These are phyloP conservation scores for Ophonus ardosiacus DNA, from an alignment of 2,888 invertebrate genomes.

Conservation along the genomic window DNA sequence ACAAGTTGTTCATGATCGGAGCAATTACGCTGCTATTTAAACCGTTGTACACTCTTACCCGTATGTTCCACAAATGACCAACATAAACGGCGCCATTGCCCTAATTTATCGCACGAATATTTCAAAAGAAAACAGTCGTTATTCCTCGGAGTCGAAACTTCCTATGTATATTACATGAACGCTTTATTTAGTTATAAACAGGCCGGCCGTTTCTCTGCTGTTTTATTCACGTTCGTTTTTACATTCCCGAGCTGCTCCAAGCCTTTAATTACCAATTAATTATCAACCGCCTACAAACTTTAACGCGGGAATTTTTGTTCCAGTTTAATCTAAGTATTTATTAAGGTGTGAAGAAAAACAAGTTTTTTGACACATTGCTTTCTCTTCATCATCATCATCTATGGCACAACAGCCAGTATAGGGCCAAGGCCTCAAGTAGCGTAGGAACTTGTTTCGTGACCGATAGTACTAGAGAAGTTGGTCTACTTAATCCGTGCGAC, in stretches of 20 bases:
- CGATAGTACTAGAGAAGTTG: no score
- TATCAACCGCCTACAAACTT: constrained; percentile 37
- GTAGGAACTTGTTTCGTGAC: no score
- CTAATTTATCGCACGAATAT: constrained; percentile 54
- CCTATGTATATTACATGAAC: constrained; percentile 35
- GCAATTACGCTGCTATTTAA: constrained; percentile 20
- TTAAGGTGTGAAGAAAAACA: constrained; percentile 21
- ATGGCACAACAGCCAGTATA: no score
- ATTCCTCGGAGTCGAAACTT: constrained; percentile 6
- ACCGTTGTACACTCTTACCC: neutral
- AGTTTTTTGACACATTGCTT: constrained; percentile 1
- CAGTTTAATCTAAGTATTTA: constrained; percentile 47
- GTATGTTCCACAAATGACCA: constrained; percentile 26
- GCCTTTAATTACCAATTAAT: constrained; percentile 60
- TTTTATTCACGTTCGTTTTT: constrained; percentile 45
- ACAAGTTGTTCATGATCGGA: constrained; percentile 8
- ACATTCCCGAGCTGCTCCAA: constrained; percentile 5
- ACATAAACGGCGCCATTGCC: constrained; percentile 46
- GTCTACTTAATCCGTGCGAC: no score
- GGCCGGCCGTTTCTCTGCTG: neutral
- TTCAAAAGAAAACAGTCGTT: constrained; percentile 56
- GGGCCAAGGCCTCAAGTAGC: no score
- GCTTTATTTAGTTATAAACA: constrained; percentile 51
- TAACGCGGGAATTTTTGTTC: constrained; percentile 31
- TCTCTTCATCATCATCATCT: neutral